Evolutionary conservation across 2,113 vertebrate genomes (phyloP).

Genomic region (Pogonocichla stellata): DNA sequence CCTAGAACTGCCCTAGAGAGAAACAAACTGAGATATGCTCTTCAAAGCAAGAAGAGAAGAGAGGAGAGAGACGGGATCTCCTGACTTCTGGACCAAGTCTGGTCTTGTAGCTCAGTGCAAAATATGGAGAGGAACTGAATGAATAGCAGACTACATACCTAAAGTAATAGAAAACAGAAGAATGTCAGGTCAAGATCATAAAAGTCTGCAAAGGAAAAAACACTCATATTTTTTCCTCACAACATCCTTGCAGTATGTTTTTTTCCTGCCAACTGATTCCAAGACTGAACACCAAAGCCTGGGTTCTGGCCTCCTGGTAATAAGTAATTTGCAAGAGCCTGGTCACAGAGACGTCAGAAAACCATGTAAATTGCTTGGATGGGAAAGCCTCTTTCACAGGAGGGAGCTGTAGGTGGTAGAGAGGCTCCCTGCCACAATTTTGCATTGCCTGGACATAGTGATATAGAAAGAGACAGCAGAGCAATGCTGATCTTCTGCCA

Average conservation of each 20-base stretch:
- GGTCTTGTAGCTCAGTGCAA: neutral
- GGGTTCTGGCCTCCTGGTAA: neutral
- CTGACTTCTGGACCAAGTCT: neutral
- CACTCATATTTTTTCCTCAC: neutral
- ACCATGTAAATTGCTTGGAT: slow-evolving; percentile 38
- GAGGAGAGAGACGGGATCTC: neutral
- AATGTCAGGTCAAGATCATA: neutral
- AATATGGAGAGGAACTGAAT: neutral
- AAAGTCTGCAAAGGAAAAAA: neutral
- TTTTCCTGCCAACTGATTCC: neutral
- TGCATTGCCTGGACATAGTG: neutral
- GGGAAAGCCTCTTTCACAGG: slow-evolving; percentile 32
- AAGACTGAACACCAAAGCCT: neutral
- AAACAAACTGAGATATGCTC: neutral
- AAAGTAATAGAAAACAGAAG: slow-evolving; percentile 26
- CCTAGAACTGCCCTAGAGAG: neutral
- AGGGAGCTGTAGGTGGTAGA: slow-evolving; percentile 34
- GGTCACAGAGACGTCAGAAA: slow-evolving; percentile 37
- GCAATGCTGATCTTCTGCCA: neutral
- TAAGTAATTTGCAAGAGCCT: slow-evolving; percentile 12
- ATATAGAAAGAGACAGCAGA: slow-evolving; percentile 29
- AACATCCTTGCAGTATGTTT: neutral
- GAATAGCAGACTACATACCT: neutral
- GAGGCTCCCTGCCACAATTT: slow-evolving; percentile 34
- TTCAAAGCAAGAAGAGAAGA: neutral